Percentiles rank a stretch among this genome's conserved stretches.
These are phyloP conservation scores for Lobophora halterata DNA, from an alignment of 2,888 invertebrate genomes.

Conservation along the genomic window DNA sequence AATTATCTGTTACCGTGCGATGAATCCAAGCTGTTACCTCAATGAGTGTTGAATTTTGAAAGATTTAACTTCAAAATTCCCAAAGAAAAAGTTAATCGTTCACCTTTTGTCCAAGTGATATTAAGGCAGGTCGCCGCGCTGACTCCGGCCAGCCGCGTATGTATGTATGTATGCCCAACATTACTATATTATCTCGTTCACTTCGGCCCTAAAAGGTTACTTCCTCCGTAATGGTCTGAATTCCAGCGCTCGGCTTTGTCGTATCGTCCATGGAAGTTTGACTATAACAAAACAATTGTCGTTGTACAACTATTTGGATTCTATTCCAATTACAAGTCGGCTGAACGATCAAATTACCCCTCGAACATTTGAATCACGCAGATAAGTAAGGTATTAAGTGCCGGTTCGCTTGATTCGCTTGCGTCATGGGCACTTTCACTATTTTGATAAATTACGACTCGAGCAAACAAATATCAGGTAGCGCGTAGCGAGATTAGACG, in stretches of 20 bases:
- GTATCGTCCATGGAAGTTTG: background rate
- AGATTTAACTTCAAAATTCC: too few species aligned
- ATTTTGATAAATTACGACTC: slow-evolving; percentile 1
- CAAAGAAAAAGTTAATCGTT: too few species aligned
- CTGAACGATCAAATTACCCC: background rate
- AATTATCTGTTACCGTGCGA: too few species aligned
- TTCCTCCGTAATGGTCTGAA: background rate
- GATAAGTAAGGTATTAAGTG: slow-evolving; percentile 2
- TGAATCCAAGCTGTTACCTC: too few species aligned
- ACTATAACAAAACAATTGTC: background rate
- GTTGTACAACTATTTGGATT: slow-evolving; percentile 6
- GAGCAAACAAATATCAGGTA: background rate
- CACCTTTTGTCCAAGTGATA: too few species aligned
- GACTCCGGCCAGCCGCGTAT: too few species aligned
- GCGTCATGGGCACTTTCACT: slow-evolving; percentile 8
- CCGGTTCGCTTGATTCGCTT: slow-evolving; percentile 4
- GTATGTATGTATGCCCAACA: too few species aligned
- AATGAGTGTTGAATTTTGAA: too few species aligned
- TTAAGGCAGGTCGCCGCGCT: too few species aligned
- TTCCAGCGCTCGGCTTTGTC: background rate
- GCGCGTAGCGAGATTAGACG: background rate
- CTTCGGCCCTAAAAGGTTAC: too few species aligned
- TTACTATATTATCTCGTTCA: too few species aligned
- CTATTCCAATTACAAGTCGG: slow-evolving; percentile 3
- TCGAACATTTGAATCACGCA: too few species aligned